Evolutionary conservation across 1,140 invertebrate species (phyloP).

Genomic region (Coboldia fuscipes): DNA sequence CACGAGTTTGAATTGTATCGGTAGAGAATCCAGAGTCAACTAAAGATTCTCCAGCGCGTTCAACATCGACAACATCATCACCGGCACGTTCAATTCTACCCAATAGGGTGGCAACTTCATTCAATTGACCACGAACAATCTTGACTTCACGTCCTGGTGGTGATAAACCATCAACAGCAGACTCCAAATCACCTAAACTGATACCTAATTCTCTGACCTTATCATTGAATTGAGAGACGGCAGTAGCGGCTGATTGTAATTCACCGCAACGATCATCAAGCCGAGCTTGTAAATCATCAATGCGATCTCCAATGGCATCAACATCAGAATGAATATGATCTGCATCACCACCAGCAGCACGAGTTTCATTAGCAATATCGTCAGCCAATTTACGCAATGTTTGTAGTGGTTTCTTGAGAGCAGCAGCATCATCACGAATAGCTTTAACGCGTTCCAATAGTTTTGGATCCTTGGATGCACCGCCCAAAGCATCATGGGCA

Average conservation of each 20-base stretch:
- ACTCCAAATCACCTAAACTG: conserved; percentile 59
- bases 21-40: conserved; percentile 66
- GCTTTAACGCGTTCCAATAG: conserved; percentile 60
- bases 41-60: conserved; percentile 49
- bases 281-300: conserved; percentile 52
- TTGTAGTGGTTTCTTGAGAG: conserved; percentile 55
- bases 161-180: conserved; percentile 63
- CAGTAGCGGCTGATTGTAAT: conserved; percentile 69
- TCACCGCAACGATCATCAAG: conserved; percentile 58
- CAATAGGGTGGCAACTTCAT: conserved; percentile 49
- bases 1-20: conserved; percentile 52
- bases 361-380: conserved; percentile 46
- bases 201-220: conserved; percentile 54
- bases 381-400: conserved; percentile 43
- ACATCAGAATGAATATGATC: conserved; percentile 56
- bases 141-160: conserved; percentile 72
- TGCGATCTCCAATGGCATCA: conserved; percentile 50
- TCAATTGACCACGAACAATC: conserved; percentile 60
- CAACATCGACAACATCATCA: conserved; percentile 44
- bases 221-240: conserved; percentile 69
- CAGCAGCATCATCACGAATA: conserved; percentile 48
- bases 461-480: conserved; percentile 59
- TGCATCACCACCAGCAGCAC: conserved; percentile 46
- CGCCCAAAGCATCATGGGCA: conserved; percentile 58
- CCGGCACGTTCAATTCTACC: conserved; percentile 41